Percentiles rank a stretch among this genome's conserved stretches.
Conservation (phyloP, 2,797 vertebrate species). For the Galaxias olidus region DNA sequence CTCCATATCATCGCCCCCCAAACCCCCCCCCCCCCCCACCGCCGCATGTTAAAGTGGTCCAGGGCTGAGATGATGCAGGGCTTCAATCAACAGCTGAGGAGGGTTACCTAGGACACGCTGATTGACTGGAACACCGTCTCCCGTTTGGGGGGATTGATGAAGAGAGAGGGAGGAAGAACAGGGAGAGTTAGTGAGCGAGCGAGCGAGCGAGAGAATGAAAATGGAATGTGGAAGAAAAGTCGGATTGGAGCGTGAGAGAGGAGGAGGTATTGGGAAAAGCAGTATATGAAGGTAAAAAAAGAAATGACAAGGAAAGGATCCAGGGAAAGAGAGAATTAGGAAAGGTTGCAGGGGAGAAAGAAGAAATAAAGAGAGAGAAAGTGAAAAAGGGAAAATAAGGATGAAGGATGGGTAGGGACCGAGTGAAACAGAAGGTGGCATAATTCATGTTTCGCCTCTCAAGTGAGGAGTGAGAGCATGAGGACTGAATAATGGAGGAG, state of each 20-base stretch:
- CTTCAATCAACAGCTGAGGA: neutral
- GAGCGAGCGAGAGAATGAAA: constrained; percentile 29
- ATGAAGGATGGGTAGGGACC: neutral
- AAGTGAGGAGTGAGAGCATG: constrained; percentile 84
- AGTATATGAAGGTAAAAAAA: constrained; percentile 11
- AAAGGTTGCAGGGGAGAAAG: constrained; percentile 55
- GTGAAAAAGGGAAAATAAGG: no score
- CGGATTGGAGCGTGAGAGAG: constrained; percentile 45
- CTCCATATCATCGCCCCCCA: no score
- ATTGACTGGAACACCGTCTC: neutral
- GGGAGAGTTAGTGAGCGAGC: constrained; percentile 8
- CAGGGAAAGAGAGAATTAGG: neutral
- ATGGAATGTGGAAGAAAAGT: constrained; percentile 29
- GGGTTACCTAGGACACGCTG: neutral
- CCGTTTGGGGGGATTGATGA: neutral
- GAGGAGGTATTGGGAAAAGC: constrained; percentile 19
- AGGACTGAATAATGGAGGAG: constrained; percentile 96
- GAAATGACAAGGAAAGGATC: neutral
- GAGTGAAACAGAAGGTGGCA: constrained; percentile 58
- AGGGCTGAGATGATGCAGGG: neutral
- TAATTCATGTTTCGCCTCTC: constrained; percentile 92
- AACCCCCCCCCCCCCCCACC: no score
- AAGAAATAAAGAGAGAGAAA: constrained; percentile 73
- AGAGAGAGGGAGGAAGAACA: constrained; percentile 5
- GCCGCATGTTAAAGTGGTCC: neutral